Base-by-base conservation (phyloP, 2,888 invertebrate genomes). In the Caenorhabditis becei region DNA sequence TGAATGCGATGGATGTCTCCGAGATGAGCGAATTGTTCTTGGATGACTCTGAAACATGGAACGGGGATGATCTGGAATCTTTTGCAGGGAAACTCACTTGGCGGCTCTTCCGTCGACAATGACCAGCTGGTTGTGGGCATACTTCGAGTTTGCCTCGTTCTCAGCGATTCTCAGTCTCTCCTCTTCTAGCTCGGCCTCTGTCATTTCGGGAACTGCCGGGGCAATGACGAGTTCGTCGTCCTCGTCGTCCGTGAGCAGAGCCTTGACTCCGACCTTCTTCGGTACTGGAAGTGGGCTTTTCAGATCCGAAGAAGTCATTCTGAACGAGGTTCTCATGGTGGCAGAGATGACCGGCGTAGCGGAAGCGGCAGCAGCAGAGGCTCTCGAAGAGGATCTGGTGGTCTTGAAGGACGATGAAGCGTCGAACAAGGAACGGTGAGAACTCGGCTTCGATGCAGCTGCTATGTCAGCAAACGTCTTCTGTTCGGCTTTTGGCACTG, bases 61-160 rank as follows among this genome's bases (percentile, higher is more conserved):
- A 28, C 24, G 14, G 41, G 32, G 26, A 16, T n/a, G n/a, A n/a
- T n/a, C n/a, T n/a, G n/a, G n/a, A n/a, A n/a, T n/a, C n/a, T n/a
- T n/a, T 53, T 18, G 53, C 16, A 61, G 44, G 18, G 63, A 65
- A 24, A 53, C 75, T 71, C 37, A 81, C 80, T 77, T 82, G 10
- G 83, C 85, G 0, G 85, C 85, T 66, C 65, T 80, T 44, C 83
- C 83, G 32, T 85, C 74, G 24, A 83, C 79, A 28, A 54, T 28
- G 0, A 85, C 85, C 41, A 85, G 54, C 35, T 80, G 83, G 62
- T 82, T 80, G 35, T 83, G 83, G 0, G 77, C 82, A 41, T 74
- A 78, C 47, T 77, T 82, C n/a, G 82, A 82, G 11, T 32, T 58
- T 8, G 59, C 59, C 51, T 82, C 82, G 53, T 70, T 75, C 61